Base-by-base conservation (phyloP, 2,888 invertebrate genomes). In the Flexamia atlantica region DNA sequence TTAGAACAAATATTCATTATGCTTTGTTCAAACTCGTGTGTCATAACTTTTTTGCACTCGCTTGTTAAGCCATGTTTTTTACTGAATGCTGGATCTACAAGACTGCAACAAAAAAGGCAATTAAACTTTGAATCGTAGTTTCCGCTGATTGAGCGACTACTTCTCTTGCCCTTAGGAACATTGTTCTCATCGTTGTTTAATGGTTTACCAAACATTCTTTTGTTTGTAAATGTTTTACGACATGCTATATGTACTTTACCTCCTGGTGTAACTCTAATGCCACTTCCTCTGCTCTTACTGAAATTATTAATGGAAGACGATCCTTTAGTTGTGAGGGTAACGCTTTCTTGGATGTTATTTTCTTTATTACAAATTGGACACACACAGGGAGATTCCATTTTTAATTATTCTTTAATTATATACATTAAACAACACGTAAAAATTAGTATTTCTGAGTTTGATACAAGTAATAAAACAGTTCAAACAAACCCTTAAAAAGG, bases 61-160 rank as follows among this genome's bases (percentile, higher is more conserved):
- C 46, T 46, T 46, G 4, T 46, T 46, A 12, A 46, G 46, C 46
- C 46, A 12, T 46, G 46, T 12, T 46, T 46, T 46, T 9, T 46
- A 46, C 12, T 46, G 12, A 46, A 14, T 46, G 7, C 46, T 46
- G 12, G 46, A 17, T 46, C 46, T 46, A 46, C 46, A 17, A 46
- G 46, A 46, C 12, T 46, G 12, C 46, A 46, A 46, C 46, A 46
- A 46, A 46, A 46, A 3, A 46, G 46, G 46, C 46, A 46, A 46
- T 46, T 12, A 12, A 12, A 46, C 12, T 46, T 46, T 14, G 46
- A 46, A 46, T 46, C 46, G 46, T 46, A 46, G 46, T 46, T 46
- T 46, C 46, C 46, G 46, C 46, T 46, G 46, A 46, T 46, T 46
- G 46, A 46, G 46, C 46, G 46, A 46, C 46, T 46, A 46, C 46